Evolutionary conservation across 1,140 invertebrate species (phyloP).

Genomic region (Magallana gigas): DNA sequence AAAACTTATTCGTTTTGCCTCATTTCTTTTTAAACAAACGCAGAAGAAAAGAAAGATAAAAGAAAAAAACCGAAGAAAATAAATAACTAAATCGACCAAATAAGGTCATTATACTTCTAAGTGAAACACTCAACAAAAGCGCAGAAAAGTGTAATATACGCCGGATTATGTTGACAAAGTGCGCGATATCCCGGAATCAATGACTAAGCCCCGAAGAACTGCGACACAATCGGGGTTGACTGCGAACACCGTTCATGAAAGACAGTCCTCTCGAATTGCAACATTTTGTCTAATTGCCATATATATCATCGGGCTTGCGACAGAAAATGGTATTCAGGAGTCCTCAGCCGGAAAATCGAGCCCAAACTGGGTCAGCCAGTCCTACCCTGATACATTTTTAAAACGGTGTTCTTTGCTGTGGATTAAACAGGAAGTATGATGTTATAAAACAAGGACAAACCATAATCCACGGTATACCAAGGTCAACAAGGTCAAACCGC

Average conservation of each 20-base stretch:
- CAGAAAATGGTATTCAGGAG: slow-evolving; percentile 21
- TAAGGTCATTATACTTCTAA: too few species aligned
- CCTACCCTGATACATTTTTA: not conserved
- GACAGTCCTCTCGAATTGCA: slow-evolving; percentile 12
- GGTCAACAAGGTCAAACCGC: not conserved
- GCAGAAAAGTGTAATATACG: not conserved
- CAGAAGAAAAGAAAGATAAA: too few species aligned
- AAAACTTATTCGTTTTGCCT: too few species aligned
- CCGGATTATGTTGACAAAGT: not conserved
- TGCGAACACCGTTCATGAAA: slow-evolving; percentile 14
- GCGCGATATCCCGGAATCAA: not conserved
- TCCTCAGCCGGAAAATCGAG: slow-evolving; percentile 29
- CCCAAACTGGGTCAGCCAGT: not conserved
- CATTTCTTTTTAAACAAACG: too few species aligned
- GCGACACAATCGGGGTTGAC: slow-evolving; percentile 17
- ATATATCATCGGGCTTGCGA: slow-evolving; percentile 26
- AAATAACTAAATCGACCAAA: too few species aligned
- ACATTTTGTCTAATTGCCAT: slow-evolving; percentile 34
- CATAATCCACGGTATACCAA: not conserved
- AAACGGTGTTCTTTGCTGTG: not conserved
- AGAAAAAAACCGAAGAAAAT: too few species aligned
- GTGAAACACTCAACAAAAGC: too few species aligned
- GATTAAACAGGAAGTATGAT: slow-evolving; percentile 23
- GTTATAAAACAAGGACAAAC: slow-evolving; percentile 23
- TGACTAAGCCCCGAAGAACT: not conserved